Evolutionary conservation across 2,797 vertebrate genomes (phyloP).

Genomic region (Tenualosa ilisha): DNA sequence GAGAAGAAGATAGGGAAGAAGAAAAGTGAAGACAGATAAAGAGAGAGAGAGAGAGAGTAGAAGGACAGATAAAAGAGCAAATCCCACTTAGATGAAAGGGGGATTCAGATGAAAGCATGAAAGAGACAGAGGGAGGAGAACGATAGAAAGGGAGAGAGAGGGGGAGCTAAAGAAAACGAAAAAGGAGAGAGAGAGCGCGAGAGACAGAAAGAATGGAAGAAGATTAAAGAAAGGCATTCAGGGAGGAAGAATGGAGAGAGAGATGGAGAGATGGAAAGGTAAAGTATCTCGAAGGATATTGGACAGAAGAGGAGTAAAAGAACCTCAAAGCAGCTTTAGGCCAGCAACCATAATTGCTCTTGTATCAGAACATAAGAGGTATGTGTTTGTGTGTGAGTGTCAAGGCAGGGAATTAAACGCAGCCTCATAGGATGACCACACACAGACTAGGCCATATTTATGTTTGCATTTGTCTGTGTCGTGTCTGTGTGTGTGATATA

Average conservation of each 20-base stretch:
- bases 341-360: not conserved
- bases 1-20: not conserved
- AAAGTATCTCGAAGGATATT: not conserved
- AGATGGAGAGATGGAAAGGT: not conserved
- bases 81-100: conserved; percentile 47
- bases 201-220: not conserved
- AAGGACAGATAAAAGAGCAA: not conserved
- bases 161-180: not conserved
- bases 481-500: not conserved
- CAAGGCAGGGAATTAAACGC: conserved; percentile 1
- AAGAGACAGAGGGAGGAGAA: conserved; percentile 39
- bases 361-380: not conserved
- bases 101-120: conserved; percentile 15
- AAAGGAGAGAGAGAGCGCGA: not conserved
- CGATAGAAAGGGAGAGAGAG: not conserved
- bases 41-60: conserved; percentile 49
- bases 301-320: not conserved
- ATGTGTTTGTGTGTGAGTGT: not conserved
- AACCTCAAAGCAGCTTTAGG: not conserved
- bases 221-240: not conserved
- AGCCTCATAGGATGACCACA: not conserved
- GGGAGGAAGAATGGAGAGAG: not conserved
- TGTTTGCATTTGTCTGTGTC: not conserved
- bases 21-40: conserved; percentile 17
- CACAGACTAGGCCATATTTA: not conserved